phyloP scores from a whole-genome alignment of 2,888 invertebrate species.

The Drosophila falleni region DNA sequence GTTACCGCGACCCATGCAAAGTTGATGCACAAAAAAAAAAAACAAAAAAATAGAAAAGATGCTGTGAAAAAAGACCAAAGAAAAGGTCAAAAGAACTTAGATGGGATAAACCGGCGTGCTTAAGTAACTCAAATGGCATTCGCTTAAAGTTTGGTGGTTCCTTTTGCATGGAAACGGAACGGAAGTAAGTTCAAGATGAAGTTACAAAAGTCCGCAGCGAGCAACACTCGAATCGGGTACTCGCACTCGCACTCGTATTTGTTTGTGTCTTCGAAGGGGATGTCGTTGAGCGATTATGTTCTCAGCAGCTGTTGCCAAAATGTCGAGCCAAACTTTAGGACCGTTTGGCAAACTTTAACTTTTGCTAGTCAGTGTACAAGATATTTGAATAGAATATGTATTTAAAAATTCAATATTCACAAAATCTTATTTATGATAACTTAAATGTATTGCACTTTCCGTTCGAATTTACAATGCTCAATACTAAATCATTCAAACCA shows the following conservation, averaged over 20 bases:
- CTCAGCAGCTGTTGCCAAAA: conserved; percentile 54
- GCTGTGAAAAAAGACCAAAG: conserved; percentile 31
- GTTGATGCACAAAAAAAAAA: conserved; percentile 48
- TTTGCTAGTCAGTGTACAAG: background rate
- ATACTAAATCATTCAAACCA: background rate
- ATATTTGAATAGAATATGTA: background rate
- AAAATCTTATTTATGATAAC: background rate
- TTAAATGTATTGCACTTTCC: background rate
- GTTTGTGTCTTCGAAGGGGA: conserved; percentile 49
- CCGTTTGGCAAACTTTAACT: conserved; percentile 11
- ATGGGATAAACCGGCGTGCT: conserved; percentile 72
- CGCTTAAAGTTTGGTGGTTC: conserved; percentile 63
- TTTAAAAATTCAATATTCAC: background rate
- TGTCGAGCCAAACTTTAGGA: conserved; percentile 9
- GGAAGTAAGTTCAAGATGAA: conserved; percentile 52
- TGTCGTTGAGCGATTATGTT: conserved; percentile 68
- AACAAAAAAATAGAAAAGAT: background rate
- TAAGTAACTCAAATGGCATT: conserved; percentile 74
- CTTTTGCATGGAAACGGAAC: conserved; percentile 36
- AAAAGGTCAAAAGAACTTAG: conserved; percentile 79
- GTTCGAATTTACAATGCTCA: no score
- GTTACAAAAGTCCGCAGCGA: conserved; percentile 54
- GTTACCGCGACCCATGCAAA: conserved; percentile 57
- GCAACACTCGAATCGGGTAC: conserved; percentile 31
- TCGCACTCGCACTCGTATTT: conserved; percentile 26